Evolutionary conservation across 2,113 vertebrate genomes (phyloP).

Genomic region (Cochlearius cochlearius): DNA sequence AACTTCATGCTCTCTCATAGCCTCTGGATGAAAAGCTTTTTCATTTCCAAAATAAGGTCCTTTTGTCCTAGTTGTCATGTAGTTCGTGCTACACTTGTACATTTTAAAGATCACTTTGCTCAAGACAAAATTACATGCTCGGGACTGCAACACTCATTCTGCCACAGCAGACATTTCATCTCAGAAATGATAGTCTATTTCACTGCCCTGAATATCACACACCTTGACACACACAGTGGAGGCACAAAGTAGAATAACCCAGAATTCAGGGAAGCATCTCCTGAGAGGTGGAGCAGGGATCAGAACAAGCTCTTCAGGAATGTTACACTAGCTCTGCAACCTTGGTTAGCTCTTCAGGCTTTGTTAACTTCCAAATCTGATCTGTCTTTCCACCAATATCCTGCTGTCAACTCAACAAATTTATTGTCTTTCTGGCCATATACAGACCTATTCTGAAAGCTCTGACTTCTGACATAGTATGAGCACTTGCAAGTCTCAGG

Average conservation of each 20-base stretch:
- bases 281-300: neutral
- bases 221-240: neutral
- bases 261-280: neutral
- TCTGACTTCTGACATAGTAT: neutral
- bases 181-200: neutral
- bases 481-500: neutral
- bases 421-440: neutral
- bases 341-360: neutral
- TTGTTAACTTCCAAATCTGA: neutral
- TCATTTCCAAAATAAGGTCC: neutral
- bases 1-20: neutral
- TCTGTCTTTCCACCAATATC: neutral
- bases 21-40: neutral
- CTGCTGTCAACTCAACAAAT: neutral
- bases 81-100: neutral
- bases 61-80: constrained; percentile 1
- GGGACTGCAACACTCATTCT: neutral
- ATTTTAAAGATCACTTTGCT: constrained; percentile 42
- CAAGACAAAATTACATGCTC: constrained; percentile 12
- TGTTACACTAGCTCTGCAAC: neutral
- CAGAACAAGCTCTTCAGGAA: neutral
- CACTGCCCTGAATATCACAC: neutral
- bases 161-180: neutral
- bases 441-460: neutral
- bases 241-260: neutral